Percentiles rank a stretch among this genome's conserved stretches.
Conservation (phyloP, 2,797 vertebrate genomes). For the Notolepis coatsorum region DNA sequence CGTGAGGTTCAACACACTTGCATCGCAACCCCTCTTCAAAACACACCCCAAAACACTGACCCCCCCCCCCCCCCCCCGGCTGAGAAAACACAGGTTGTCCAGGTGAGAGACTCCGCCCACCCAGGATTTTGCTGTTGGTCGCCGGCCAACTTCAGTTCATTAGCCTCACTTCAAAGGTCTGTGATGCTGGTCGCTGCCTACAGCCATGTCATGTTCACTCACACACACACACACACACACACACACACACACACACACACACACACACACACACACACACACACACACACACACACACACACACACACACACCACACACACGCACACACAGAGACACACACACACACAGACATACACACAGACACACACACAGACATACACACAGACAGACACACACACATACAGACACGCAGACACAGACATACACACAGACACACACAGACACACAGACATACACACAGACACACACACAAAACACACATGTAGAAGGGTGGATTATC, state of each 20-base stretch:
- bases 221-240: neutral
- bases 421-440: too few species aligned
- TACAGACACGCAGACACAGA: too few species aligned
- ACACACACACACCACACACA: too few species aligned
- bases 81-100: conserved; percentile 19
- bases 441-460: too few species aligned
- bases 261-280: conserved; percentile 26
- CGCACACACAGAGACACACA: too few species aligned
- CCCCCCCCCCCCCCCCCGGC: neutral
- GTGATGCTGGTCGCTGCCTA: conserved; percentile 18
- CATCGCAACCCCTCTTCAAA: neutral
- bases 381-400: too few species aligned
- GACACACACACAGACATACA: too few species aligned
- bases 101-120: conserved; percentile 47
- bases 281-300: conserved; percentile 12
- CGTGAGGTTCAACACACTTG: neutral
- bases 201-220: neutral
- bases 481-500: too few species aligned
- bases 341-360: too few species aligned
- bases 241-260: conserved; percentile 1
- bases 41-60: neutral
- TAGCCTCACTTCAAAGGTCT: conserved; percentile 48
- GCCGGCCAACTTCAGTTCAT: conserved; percentile 58
- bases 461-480: too few species aligned
- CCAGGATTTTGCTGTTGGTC: conserved; percentile 42